These are phyloP conservation scores for Eupeodes corollae DNA, from an alignment of 1,140 invertebrate genomes.

Conservation along the genomic window DNA sequence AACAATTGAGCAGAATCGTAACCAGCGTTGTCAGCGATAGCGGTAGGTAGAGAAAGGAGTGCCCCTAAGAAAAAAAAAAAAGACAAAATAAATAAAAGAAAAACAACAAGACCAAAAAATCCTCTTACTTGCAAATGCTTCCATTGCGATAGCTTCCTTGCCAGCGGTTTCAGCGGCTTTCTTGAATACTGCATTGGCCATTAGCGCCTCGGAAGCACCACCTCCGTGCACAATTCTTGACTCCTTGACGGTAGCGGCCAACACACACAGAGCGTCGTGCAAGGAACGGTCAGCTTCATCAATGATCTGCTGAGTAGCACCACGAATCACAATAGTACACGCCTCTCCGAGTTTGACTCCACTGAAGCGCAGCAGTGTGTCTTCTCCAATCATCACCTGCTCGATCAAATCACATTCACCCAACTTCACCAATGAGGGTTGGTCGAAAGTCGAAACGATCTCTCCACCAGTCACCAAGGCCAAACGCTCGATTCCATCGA, in stretches of 20 bases:
- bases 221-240: constrained; percentile 85
- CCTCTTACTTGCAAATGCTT: constrained; percentile 69
- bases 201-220: constrained; percentile 89
- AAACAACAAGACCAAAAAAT: not conserved
- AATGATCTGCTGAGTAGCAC: constrained; percentile 98
- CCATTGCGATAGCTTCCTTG: constrained; percentile 95
- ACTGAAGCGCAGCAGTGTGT: constrained; percentile 88
- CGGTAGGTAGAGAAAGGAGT: constrained; percentile 76
- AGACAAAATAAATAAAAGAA: not conserved
- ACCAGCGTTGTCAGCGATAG: constrained; percentile 97
- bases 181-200: constrained; percentile 82
- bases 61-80: constrained; percentile 44
- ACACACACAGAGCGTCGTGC: constrained; percentile 96
- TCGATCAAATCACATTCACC: constrained; percentile 94
- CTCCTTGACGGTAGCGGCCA: constrained; percentile 91
- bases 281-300: constrained; percentile 97
- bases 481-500: constrained; percentile 95
- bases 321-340: constrained; percentile 92
- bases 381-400: constrained; percentile 97
- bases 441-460: constrained; percentile 97
- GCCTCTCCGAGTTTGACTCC: constrained; percentile 92
- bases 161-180: constrained; percentile 84
- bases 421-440: constrained; percentile 81
- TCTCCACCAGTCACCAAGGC: constrained; percentile 96
- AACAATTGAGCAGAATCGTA: constrained; percentile 94